phyloP scores from a whole-genome alignment of 92 coral and sea anemone species.

The Porites rus region DNA sequence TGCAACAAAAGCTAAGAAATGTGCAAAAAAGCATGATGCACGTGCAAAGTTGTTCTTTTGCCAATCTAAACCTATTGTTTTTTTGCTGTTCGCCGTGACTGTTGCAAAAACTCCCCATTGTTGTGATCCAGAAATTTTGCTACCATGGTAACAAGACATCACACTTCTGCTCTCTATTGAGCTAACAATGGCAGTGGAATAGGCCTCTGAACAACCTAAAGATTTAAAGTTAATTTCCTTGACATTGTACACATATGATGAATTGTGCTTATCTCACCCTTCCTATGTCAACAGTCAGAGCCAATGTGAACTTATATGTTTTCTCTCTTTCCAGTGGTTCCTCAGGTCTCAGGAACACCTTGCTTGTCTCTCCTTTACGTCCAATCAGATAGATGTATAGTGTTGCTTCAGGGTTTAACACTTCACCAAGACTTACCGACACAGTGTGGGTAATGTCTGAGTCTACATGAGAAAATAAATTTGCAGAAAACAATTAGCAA shows the following conservation, averaged over 20 bases:
- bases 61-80: no score
- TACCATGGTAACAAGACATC: no score
- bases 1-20: no score
- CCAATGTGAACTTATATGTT: constrained; percentile 85
- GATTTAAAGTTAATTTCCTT: no score
- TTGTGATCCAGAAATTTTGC: no score
- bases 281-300: constrained; percentile 88
- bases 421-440: constrained; percentile 85
- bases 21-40: no score
- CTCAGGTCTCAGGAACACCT: constrained; percentile 84
- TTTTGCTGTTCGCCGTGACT: no score
- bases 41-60: no score
- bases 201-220: no score
- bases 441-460: constrained; percentile 84
- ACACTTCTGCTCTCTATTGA: no score
- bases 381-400: constrained; percentile 86
- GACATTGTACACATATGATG: not conserved
- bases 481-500: not conserved
- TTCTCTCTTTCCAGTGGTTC: constrained; percentile 81
- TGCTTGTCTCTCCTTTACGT: constrained; percentile 85
- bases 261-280: constrained; percentile 45
- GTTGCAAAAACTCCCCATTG: no score
- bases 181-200: no score
- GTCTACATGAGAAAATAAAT: constrained; percentile 20
- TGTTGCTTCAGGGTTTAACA: constrained; percentile 82